A percentile compares a stretch with the other conserved stretches of the same genome.
phyloP scores from a whole-genome alignment of 2,888 invertebrate species.

The Halictus ligatus region DNA sequence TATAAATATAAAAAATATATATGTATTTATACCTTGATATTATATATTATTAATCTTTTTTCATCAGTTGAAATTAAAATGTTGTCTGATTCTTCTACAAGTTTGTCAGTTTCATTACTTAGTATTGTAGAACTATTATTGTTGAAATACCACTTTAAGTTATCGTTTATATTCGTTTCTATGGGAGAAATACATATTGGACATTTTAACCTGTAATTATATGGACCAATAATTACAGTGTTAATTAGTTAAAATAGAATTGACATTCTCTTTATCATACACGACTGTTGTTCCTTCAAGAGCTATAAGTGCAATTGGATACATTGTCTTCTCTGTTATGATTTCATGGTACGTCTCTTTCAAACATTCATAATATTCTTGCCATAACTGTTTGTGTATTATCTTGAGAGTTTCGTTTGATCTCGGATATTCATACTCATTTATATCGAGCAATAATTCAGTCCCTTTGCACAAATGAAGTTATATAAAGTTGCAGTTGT shows the following conservation, averaged over 20 bases:
- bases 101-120: conserved; percentile 75
- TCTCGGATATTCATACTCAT: conserved; percentile 85
- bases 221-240: conserved; percentile 7
- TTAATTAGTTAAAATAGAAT: background rate
- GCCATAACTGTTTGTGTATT: conserved; percentile 85
- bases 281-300: conserved; percentile 85
- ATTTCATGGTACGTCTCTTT: conserved; percentile 79
- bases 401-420: conserved; percentile 81
- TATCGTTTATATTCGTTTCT: conserved; percentile 80
- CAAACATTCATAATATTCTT: conserved; percentile 86
- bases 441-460: conserved; percentile 68
- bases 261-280: conserved; percentile 70
- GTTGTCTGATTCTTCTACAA: conserved; percentile 84
- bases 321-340: conserved; percentile 79
- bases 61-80: conserved; percentile 83
- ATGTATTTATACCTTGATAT: conserved; percentile 78
- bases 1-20: background rate
- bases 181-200: conserved; percentile 86
- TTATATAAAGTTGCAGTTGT: conserved; percentile 14
- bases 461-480: conserved; percentile 48
- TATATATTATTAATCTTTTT: conserved; percentile 85
- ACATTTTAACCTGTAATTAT: conserved; percentile 83
- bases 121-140: conserved; percentile 58
- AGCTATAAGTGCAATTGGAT: conserved; percentile 81
- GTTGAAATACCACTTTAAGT: conserved; percentile 85